A percentile compares a stretch with the other conserved stretches of the same genome.
Conservation (phyloP, 2,113 vertebrate species). For the Elephantulus edwardii region DNA sequence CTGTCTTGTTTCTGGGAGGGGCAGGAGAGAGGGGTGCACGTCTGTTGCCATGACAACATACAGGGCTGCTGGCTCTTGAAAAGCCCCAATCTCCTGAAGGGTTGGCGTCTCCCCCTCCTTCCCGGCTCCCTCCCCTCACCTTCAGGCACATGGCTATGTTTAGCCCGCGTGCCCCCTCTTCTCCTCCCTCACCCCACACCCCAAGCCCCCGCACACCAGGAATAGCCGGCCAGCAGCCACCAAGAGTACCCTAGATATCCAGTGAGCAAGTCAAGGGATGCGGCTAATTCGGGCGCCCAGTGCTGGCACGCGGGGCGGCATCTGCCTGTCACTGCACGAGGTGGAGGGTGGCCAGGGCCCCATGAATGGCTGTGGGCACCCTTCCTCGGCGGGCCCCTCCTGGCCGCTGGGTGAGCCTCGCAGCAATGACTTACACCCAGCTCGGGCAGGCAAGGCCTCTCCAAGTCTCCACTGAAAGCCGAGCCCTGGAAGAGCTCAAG, state of each 20-base stretch:
- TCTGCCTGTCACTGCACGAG: background rate
- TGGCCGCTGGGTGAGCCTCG: no score
- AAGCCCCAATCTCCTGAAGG: constrained; percentile 35
- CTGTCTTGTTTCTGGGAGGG: accelerated
- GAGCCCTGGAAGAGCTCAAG: background rate
- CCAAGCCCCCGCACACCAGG: background rate
- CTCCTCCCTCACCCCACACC: background rate
- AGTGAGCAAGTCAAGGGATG: background rate
- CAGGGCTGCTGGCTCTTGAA: constrained; percentile 23
- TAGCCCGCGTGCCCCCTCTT: background rate
- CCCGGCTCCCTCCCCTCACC: background rate
- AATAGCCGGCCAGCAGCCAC: background rate
- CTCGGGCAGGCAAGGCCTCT: background rate
- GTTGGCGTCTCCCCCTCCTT: background rate
- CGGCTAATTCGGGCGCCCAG: background rate
- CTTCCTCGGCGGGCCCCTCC: no score
- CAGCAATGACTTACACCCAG: background rate
- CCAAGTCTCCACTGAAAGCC: background rate
- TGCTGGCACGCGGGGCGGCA: background rate
- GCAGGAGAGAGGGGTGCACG: background rate
- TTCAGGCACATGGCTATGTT: background rate
- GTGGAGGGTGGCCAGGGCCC: background rate
- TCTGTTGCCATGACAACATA: background rate
- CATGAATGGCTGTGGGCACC: no score
- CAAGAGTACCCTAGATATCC: background rate